Conservation (phyloP, 92 coral and sea anemone species). For the Hydrozoanthus gracilis region DNA sequence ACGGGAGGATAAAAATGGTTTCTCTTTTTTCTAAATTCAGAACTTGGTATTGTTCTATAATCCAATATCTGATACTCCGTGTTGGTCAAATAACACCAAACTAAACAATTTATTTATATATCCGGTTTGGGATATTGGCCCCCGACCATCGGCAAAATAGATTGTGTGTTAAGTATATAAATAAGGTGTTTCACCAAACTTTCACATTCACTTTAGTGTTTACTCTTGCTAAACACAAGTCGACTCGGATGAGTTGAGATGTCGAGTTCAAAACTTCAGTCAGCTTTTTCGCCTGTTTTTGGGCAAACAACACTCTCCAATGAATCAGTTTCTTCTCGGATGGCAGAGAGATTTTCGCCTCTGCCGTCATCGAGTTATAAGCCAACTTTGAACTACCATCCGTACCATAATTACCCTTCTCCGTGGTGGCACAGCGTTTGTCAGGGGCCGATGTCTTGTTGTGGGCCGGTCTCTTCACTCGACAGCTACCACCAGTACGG, state of each 20-base stretch:
- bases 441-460: slow-evolving; percentile 14
- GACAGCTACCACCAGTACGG: slow-evolving; percentile 3
- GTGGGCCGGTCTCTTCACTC: not conserved
- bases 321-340: slow-evolving; percentile 20
- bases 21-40: slow-evolving; percentile 33
- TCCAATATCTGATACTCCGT: slow-evolving; percentile 30
- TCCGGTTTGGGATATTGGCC: slow-evolving; percentile 37
- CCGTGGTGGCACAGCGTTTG: slow-evolving; percentile 30
- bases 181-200: slow-evolving; percentile 42
- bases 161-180: slow-evolving; percentile 39
- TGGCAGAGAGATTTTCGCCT: slow-evolving; percentile 2
- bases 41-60: not conserved
- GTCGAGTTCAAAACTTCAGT: slow-evolving; percentile 18
- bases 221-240: slow-evolving; percentile 13
- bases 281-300: slow-evolving; percentile 36
- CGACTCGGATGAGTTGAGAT: not conserved
- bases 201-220: slow-evolving; percentile 35
- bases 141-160: slow-evolving; percentile 24
- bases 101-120: slow-evolving; percentile 42
- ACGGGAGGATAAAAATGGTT: slow-evolving; percentile 2
- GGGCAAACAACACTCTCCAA: not conserved
- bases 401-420: slow-evolving; percentile 13
- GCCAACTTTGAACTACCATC: slow-evolving; percentile 19
- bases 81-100: slow-evolving; percentile 39
- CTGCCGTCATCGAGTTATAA: slow-evolving; percentile 24